A percentile compares a stretch with the other conserved stretches of the same genome.
Conservation (phyloP, 1,140 invertebrate genomes). For the Heliconius hermathena region DNA sequence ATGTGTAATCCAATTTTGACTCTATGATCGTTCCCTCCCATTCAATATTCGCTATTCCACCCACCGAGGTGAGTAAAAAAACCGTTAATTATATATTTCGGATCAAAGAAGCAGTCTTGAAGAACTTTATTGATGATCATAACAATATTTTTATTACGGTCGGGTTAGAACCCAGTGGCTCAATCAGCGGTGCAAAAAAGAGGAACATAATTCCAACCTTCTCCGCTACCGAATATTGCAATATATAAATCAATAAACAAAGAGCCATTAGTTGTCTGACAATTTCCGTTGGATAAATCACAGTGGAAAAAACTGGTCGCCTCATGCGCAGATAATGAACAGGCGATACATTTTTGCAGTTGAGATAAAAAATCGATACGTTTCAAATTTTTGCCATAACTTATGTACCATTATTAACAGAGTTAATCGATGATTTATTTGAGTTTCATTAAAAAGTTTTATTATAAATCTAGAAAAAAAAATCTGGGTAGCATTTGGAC, state of each 20-base stretch:
- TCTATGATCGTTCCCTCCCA: conserved; percentile 55
- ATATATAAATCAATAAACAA: conserved; percentile 80
- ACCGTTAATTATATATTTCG: conserved; percentile 24
- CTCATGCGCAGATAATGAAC: conserved; percentile 62
- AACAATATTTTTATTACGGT: conserved; percentile 47
- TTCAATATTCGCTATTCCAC: conserved; percentile 68
- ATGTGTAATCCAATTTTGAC: conserved; percentile 46
- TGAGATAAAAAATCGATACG: conserved; percentile 49
- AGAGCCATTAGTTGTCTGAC: conserved; percentile 78
- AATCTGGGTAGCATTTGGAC: too few relatives aligned
- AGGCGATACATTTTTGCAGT: conserved; percentile 40
- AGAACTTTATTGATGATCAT: conserved; percentile 39
- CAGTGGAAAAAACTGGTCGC: conserved; percentile 64
- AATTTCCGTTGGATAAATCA: conserved; percentile 81
- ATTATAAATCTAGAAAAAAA: too few relatives aligned
- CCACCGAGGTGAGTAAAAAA: conserved; percentile 33
- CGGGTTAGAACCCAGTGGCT: conserved; percentile 61
- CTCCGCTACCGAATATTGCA: conserved; percentile 77
- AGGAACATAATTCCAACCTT: conserved; percentile 59
- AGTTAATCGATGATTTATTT: not conserved
- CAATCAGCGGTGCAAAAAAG: conserved; percentile 64
- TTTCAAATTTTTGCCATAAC: conserved; percentile 29
- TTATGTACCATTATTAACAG: conserved; percentile 7
- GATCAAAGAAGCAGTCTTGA: conserved; percentile 50
- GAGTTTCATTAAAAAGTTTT: too few relatives aligned